Percentiles rank a stretch among this genome's conserved stretches.
Evolutionary conservation across 1,140 invertebrate genomes (phyloP).

Genomic region (Pachypeltis micranthus): DNA sequence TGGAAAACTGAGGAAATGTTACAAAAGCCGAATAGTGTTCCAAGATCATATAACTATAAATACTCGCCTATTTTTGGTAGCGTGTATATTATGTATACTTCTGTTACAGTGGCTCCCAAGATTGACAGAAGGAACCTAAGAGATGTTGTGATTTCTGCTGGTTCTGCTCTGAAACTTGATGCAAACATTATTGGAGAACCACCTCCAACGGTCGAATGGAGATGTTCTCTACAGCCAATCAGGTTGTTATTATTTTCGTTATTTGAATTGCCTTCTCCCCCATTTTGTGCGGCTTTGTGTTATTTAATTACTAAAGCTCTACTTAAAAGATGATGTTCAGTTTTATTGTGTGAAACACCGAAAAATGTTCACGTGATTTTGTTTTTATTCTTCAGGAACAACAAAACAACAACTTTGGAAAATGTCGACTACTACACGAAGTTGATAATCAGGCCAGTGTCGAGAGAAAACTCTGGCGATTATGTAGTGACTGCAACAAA

Average conservation of each 20-base stretch:
- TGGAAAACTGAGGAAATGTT: no score
- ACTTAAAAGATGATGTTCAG: neutral
- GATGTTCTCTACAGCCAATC: slow-evolving; percentile 35
- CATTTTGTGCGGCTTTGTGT: no score
- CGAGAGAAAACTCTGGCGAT: slow-evolving; percentile 70
- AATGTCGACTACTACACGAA: slow-evolving; percentile 81
- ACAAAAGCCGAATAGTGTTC: no score
- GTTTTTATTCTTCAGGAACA: slow-evolving; percentile 17
- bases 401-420: slow-evolving; percentile 44
- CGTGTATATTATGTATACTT: slow-evolving; percentile 22
- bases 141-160: slow-evolving; percentile 80
- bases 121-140: slow-evolving; percentile 85
- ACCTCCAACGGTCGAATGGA: slow-evolving; percentile 80
- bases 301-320: no score
- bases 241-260: slow-evolving; percentile 7
- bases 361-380: neutral
- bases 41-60: no score
- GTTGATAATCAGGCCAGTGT: slow-evolving; percentile 65
- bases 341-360: neutral
- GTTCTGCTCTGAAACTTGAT: slow-evolving; percentile 83
- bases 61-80: neutral
- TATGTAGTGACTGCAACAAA: slow-evolving; percentile 79
- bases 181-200: slow-evolving; percentile 85
- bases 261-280: neutral
- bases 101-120: slow-evolving; percentile 68